Evolutionary conservation across 2,888 invertebrate genomes (phyloP), one percentile per base, ranked within the genome.

Genomic region (Catocala fraxini): DNA sequence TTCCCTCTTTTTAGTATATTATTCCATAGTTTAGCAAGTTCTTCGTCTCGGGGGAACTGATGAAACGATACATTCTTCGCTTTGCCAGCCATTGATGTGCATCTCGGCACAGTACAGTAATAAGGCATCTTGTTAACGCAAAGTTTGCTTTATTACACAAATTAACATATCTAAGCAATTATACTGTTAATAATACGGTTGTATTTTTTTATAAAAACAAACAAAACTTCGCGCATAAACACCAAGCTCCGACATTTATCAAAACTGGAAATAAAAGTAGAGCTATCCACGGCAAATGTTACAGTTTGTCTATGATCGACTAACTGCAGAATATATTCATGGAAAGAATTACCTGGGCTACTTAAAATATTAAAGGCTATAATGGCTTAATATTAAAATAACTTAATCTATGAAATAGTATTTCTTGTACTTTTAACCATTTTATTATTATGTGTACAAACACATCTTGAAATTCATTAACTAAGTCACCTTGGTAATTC

Each of bases 61-160:
- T 94, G 94, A 68, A 94, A 94, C 2, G 93, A 93, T 51, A 94
- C 94, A 70, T 94, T 92, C 77, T 94, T 93, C 11, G 89, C 90
- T 80, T 93, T 94, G 13, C 94, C 94, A 73, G 94, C 94, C 92
- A 94, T 91, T 0, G 94, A 94, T 0, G 94, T 94, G 76, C 94
- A 94, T 55, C 90, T 90, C 65, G 94, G 94, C 71, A 94, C 94
- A 10, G 94, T 94, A 73, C 94, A 94, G 75, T 94, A 94, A 80
- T 94, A 94, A 72, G 93, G 93, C 94, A 94, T 94, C 74, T 86
- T 93, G 79, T 74, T 83, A 86, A 68, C 73, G 75, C 60, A 73
- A 69, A 79, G 71, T 75, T 74, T 67, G 73, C 68, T 68, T 56
- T 64, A 68, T 66, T 65, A 71, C 73, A 82, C 70, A 70, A 83